phyloP scores from a whole-genome alignment of 2,888 invertebrate genomes.

The Drosophila picticornis region DNA sequence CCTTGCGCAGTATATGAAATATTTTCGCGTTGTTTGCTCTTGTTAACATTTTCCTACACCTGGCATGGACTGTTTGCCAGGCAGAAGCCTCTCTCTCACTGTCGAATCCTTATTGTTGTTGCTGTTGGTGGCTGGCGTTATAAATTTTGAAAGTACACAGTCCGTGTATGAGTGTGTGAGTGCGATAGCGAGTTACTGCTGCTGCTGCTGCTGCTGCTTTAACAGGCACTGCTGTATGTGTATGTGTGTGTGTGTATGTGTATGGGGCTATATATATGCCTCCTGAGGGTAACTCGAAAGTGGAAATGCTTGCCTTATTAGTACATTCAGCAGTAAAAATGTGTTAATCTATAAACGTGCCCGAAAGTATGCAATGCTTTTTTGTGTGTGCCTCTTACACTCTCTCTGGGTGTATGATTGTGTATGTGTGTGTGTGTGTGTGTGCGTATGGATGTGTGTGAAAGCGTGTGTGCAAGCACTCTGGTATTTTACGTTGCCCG shows the following conservation, averaged over 20 bases:
- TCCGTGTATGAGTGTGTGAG: slow-evolving; percentile 23
- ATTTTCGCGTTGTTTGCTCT: slow-evolving; percentile 68
- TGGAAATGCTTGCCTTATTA: slow-evolving; percentile 80
- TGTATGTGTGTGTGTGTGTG: slow-evolving; percentile 17
- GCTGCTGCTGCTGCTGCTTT: slow-evolving; percentile 18
- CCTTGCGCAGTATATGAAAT: slow-evolving; percentile 57
- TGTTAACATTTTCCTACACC: slow-evolving; percentile 69
- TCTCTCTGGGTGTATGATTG: neutral
- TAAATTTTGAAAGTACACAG: slow-evolving; percentile 73
- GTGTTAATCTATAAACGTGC: slow-evolving; percentile 80
- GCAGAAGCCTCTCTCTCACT: slow-evolving; percentile 4
- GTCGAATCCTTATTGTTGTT: slow-evolving; percentile 27
- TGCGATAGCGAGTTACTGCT: slow-evolving; percentile 54
- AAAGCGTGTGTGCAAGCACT: slow-evolving; percentile 42
- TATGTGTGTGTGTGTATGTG: neutral
- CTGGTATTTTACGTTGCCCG: slow-evolving; percentile 73
- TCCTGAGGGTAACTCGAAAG: slow-evolving; percentile 72
- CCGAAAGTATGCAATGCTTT: slow-evolving; percentile 65
- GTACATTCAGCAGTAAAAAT: slow-evolving; percentile 80
- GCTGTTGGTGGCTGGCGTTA: slow-evolving; percentile 47
- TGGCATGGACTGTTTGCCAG: slow-evolving; percentile 36
- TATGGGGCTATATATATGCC: slow-evolving; percentile 50
- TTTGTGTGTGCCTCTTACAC: slow-evolving; percentile 10
- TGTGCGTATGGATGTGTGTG: slow-evolving; percentile 4
- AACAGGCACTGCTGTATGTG: neutral